These are phyloP conservation scores for Eptesicus fuscus DNA, from an alignment of 2,113 vertebrate species.

Conservation along the genomic window DNA sequence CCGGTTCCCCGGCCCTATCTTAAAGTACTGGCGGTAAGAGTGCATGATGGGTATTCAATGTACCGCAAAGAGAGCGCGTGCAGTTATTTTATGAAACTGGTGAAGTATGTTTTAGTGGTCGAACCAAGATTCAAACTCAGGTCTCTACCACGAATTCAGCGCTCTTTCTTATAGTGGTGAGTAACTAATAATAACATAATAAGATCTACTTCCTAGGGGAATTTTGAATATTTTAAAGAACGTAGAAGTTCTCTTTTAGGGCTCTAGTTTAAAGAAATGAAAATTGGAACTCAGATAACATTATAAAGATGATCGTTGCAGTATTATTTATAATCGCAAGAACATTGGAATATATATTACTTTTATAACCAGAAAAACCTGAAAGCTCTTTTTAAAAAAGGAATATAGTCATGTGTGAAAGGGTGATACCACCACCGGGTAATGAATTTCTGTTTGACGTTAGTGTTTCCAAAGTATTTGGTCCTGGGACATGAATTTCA, in stretches of 20 bases:
- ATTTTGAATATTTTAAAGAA: slow-evolving; percentile 41
- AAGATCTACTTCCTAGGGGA: neutral
- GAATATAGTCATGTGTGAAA: neutral
- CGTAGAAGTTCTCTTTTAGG: slow-evolving; percentile 11
- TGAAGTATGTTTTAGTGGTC: neutral
- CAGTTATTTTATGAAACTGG: slow-evolving; percentile 20
- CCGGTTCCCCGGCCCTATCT: slow-evolving; percentile 9
- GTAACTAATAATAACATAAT: slow-evolving; percentile 47
- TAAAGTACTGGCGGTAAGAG: slow-evolving; percentile 69
- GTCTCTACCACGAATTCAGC: slow-evolving; percentile 19
- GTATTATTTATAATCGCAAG: neutral
- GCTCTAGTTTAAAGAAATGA: slow-evolving; percentile 23
- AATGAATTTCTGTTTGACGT: slow-evolving; percentile 92
- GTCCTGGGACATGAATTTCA: slow-evolving; percentile 96
- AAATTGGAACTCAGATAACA: neutral
- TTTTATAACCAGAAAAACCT: slow-evolving; percentile 35
- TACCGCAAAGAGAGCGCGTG: neutral
- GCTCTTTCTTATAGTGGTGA: slow-evolving; percentile 54
- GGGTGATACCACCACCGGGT: slow-evolving; percentile 83
- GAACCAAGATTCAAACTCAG: slow-evolving; percentile 37
- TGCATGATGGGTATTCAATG: slow-evolving; percentile 61
- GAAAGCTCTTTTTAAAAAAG: neutral
- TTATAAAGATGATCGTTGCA: neutral
- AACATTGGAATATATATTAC: neutral
- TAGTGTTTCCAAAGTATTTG: slow-evolving; percentile 91